Evolutionary conservation across 2,113 vertebrate genomes (phyloP), one percentile per base, ranked within the genome.

Genomic region (Campylomormyrus numenius): DNA sequence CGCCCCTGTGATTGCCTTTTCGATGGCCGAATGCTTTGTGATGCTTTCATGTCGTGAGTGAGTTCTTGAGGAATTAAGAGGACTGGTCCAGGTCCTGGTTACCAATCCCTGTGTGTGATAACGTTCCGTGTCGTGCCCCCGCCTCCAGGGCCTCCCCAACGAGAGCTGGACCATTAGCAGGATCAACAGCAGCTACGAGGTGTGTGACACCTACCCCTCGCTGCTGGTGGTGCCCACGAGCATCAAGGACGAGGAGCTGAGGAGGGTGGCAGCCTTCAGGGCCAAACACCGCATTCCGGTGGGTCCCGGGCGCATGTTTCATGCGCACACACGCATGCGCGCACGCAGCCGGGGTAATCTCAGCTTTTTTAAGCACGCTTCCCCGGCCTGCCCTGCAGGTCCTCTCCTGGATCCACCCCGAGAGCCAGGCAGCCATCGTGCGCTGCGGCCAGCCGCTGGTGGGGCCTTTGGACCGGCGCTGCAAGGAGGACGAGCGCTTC

Each of bases 81-180:
- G 11, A 77, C 70, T 77, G 70, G 31, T 77, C 31, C 70, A 35
- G 70, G 70, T 42, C 74, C 35, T 42, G 35, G 35, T 80, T 42
- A 80, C 74, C 27, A 6, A 7, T 11, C 49, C 45, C 42, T 11
- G 42, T 46, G 19, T 35, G 85, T 35, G 2, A 45, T 87, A 11
- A 87, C 27, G 5, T 46, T 17, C 24, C 15, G 3, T n/a, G 2
- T 6, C 27, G 4, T 53, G 45, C 1, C 42, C 83, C 62, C 90
- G 24, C 9, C 42, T 90, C 10, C 91, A 99, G 98, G 97, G 98
- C 77, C 96, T 99, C 77, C 98, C 98, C 4, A 99, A 99, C 89
- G 98, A 99, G 93, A 99, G 98, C 92, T 99, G 98, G 98, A 97
- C 96, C 93, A 97, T 99, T 94, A 98, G 97, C 90, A 98, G 96